Base-by-base conservation (phyloP, 2,113 vertebrate genomes). In the Saguinus midas region DNA sequence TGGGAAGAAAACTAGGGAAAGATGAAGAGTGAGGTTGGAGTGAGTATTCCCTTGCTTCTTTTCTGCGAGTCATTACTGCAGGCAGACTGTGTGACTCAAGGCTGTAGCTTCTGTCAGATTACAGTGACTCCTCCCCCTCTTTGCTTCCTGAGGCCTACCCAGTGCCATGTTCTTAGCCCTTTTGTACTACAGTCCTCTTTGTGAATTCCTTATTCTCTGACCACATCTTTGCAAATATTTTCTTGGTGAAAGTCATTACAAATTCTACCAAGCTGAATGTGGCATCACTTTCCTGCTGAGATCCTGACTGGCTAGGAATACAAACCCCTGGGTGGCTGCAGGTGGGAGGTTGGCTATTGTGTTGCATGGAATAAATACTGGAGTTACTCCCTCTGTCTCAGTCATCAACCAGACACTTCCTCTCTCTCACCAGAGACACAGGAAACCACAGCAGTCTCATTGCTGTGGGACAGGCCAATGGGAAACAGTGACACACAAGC, bases 351-450 rank as follows among this genome's bases (percentile, higher is more conserved):
- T 2, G 25, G 50, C 25, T 64, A 48, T 40, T n/a, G 6, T n/a
- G 23, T 16, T 61, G n/a, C 8, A 3, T 0, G 1, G 25, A n/a
- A 45, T 18, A 13, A 52, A 83, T 35, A 9, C 0, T 35, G 20
- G 48, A 55, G 48, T 37, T 48, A 50, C 27, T 55, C 32, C 6
- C 5, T 75, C n/a, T 58, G 27, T 94, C 57, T 91, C 20, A 2
- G 50, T 58, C 48, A 58, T 20, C 29, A 68, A n/a, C 13, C 27
- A 37, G 80, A 66, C 83, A 80, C 11, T n/a, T 85, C 55, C 23
- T n/a, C 58, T 92, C 1, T 27, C 35, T 76, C 50, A 80, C 2
- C 20, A 82, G 37, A 85, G 40, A 10, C 32, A 29, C 57, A 64
- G 86, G 14, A n/a, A 27, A 37, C 25, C 58, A 43, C 8, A 10